Percentiles rank a stretch among this genome's conserved stretches.
Conservation (phyloP, 2,113 vertebrate genomes). For the Rhinopomastus cyanomelas region DNA sequence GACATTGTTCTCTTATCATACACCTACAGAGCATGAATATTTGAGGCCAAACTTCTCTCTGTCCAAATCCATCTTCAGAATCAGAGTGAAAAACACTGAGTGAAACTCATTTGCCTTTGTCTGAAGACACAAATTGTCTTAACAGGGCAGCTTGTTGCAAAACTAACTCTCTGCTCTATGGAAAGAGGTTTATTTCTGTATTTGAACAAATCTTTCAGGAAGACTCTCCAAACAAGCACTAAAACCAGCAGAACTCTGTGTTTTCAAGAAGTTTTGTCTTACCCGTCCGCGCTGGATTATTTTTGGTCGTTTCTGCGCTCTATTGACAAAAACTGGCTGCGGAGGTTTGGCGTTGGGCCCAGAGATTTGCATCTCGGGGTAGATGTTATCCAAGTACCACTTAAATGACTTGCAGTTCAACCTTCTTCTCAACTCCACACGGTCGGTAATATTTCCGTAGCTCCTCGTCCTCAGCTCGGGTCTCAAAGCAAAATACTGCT, state of each 20-base stretch:
- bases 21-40: neutral
- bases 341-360: constrained; percentile 84
- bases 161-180: neutral
- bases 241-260: neutral
- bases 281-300: constrained; percentile 90
- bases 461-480: constrained; percentile 85
- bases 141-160: neutral
- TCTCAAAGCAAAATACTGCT: constrained; percentile 92
- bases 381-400: constrained; percentile 95
- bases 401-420: constrained; percentile 89
- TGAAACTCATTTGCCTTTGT: neutral
- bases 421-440: constrained; percentile 81
- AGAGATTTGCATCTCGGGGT: constrained; percentile 92
- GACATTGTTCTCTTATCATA: neutral
- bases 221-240: neutral
- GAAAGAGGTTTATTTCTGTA: neutral
- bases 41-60: neutral
- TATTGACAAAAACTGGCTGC: constrained; percentile 85
- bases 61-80: neutral
- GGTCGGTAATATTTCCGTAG: constrained; percentile 89
- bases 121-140: neutral
- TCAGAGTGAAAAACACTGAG: neutral
- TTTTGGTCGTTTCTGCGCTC: constrained; percentile 85
- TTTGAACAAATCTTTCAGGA: neutral
- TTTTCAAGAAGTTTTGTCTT: constrained; percentile 48